These are phyloP conservation scores for Periophthalmus magnuspinnatus DNA, from an alignment of 2,797 vertebrate species.

Conservation along the genomic window DNA sequence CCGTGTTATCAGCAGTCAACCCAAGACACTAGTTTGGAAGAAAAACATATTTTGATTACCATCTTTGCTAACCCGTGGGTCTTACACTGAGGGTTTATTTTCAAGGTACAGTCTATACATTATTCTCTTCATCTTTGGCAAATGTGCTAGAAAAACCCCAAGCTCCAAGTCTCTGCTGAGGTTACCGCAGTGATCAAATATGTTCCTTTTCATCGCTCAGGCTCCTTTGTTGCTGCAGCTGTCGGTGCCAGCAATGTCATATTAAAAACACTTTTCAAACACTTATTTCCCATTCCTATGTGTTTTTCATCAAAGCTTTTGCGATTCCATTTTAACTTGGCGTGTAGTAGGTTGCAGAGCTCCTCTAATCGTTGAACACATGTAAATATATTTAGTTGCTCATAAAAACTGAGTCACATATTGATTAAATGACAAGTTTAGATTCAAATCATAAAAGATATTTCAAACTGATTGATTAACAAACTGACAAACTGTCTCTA, in stretches of 20 bases:
- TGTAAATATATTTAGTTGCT: constrained; percentile 16
- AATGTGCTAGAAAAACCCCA: neutral
- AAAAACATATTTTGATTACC: constrained; percentile 45
- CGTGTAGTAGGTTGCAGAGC: constrained; percentile 30
- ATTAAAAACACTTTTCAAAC: constrained; percentile 17
- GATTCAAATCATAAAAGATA: constrained; percentile 29
- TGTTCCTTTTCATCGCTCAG: constrained; percentile 50
- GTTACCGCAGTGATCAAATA: constrained; percentile 48
- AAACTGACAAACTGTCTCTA: neutral
- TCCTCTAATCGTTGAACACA: constrained; percentile 13
- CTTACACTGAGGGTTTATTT: constrained; percentile 44
- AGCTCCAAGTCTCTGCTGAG: constrained; percentile 20
- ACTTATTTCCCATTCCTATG: constrained; percentile 29
- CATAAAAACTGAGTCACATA: constrained; percentile 43
- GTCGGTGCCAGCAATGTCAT: constrained; percentile 22
- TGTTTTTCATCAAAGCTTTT: constrained; percentile 46
- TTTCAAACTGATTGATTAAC: constrained; percentile 30
- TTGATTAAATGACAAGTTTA: constrained; percentile 56
- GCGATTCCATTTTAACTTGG: constrained; percentile 33
- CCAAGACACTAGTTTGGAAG: constrained; percentile 33
- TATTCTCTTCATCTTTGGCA: constrained; percentile 52
- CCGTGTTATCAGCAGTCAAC: constrained; percentile 25
- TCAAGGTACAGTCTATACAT: constrained; percentile 53
- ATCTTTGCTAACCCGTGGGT: constrained; percentile 38
- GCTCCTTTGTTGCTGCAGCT: constrained; percentile 60